These are phyloP conservation scores for Dendrolimus houi DNA, from an alignment of 2,888 invertebrate species.

Conservation along the genomic window DNA sequence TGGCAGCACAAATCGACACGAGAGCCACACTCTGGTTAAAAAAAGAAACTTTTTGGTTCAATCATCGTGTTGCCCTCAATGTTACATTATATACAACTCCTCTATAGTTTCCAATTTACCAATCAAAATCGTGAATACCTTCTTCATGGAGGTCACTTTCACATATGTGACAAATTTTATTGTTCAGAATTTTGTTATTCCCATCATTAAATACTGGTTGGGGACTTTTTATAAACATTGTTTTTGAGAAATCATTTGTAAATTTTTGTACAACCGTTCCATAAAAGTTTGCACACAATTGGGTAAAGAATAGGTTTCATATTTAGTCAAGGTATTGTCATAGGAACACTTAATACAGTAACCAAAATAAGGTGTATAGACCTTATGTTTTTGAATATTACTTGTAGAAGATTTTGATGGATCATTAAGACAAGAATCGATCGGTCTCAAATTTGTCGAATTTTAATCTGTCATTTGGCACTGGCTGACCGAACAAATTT, in stretches of 20 bases:
- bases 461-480: too few species aligned
- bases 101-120: constrained; percentile 19
- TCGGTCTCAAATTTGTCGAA: constrained; percentile 1
- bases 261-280: constrained; percentile 1
- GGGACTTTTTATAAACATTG: too few species aligned
- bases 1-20: too few species aligned
- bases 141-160: constrained; percentile 10
- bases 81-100: constrained; percentile 13
- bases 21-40: too few species aligned
- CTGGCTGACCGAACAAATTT: too few species aligned
- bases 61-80: too few species aligned
- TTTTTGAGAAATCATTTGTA: constrained; percentile 15
- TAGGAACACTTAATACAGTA: too few species aligned
- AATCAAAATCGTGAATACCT: constrained; percentile 12
- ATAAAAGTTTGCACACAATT: too few species aligned
- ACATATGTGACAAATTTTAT: constrained; percentile 8
- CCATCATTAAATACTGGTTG: not conserved
- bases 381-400: constrained; percentile 11
- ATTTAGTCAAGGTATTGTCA: too few species aligned
- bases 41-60: too few species aligned
- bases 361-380: not conserved
- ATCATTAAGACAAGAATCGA: too few species aligned
- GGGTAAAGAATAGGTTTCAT: too few species aligned
- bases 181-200: constrained; percentile 3
- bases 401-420: constrained; percentile 13